Evolutionary conservation across 2,797 vertebrate species (phyloP).

Genomic region (Natrix natrix): DNA sequence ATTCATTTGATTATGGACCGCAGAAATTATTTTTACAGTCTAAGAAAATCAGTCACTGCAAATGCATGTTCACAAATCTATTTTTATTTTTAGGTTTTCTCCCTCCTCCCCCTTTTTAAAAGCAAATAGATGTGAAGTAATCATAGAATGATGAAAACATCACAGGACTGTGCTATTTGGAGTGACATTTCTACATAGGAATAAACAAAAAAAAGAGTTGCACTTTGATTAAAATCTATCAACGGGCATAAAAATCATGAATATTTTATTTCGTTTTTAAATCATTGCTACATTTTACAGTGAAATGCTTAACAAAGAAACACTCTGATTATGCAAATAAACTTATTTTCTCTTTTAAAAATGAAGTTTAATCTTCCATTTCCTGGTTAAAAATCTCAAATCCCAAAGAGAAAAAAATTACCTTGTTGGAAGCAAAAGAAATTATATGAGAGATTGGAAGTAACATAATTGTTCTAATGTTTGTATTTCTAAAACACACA

Average conservation of each 20-base stretch:
- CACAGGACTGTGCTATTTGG: neutral
- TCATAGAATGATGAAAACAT: neutral
- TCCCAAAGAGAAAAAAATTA: neutral
- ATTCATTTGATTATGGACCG: slow-evolving; percentile 1
- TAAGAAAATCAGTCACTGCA: neutral
- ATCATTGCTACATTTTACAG: neutral
- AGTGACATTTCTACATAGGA: neutral
- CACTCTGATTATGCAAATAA: neutral
- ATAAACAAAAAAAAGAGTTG: neutral
- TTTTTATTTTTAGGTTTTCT: slow-evolving; percentile 29
- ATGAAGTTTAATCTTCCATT: neutral
- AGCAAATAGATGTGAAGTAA: neutral
- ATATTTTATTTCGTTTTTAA: neutral
- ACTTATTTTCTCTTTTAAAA: neutral
- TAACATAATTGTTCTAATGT: neutral
- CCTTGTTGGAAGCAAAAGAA: neutral
- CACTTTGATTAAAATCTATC: neutral
- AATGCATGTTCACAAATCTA: slow-evolving; percentile 40
- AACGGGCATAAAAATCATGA: neutral
- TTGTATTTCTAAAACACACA: slow-evolving; percentile 1
- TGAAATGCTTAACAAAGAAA: neutral
- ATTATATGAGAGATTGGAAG: neutral
- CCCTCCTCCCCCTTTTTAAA: neutral
- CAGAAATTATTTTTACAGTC: slow-evolving; percentile 34
- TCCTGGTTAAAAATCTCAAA: neutral